Percentiles rank a stretch among this genome's conserved stretches.
Conservation (phyloP, 2,888 invertebrate genomes). For the Parapristionchus giblindavisi region DNA sequence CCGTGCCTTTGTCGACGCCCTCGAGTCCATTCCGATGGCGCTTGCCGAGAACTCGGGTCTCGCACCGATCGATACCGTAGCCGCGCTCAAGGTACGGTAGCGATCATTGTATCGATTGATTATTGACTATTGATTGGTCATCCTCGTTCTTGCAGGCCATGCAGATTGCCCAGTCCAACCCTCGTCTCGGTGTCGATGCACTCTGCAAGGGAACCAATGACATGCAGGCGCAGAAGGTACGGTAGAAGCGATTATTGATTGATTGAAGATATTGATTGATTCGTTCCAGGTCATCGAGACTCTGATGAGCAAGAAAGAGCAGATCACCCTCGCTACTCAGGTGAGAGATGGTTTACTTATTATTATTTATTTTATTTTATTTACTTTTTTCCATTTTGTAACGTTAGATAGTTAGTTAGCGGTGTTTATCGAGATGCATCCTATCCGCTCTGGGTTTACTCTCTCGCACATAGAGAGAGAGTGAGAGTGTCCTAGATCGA, state of each 20-base stretch:
- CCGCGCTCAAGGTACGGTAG: slow-evolving; percentile 65
- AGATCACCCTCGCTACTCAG: slow-evolving; percentile 93
- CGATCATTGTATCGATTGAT: neutral
- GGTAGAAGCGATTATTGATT: neutral
- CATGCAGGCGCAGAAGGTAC: slow-evolving; percentile 84
- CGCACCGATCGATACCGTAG: slow-evolving; percentile 87
- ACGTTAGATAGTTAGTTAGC: too few relatives aligned
- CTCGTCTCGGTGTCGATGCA: slow-evolving; percentile 92
- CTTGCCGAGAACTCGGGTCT: slow-evolving; percentile 95
- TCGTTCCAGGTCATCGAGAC: slow-evolving; percentile 84
- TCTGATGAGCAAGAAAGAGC: slow-evolving; percentile 93
- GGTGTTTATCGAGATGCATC: too few relatives aligned
- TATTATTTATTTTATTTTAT: too few relatives aligned
- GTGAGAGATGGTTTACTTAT: too few relatives aligned
- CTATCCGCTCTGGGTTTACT: too few relatives aligned
- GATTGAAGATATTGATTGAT: slow-evolving; percentile 1
- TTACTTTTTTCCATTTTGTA: too few relatives aligned
- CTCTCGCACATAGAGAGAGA: too few relatives aligned
- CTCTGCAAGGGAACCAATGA: slow-evolving; percentile 82
- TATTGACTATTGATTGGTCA: neutral
- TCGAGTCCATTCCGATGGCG: slow-evolving; percentile 92
- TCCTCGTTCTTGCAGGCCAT: slow-evolving; percentile 80
- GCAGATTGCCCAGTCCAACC: slow-evolving; percentile 85
- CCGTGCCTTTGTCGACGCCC: slow-evolving; percentile 91
- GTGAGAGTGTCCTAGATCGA: too few relatives aligned